phyloP scores from a whole-genome alignment of 2,113 vertebrate genomes.

The Pollimyrus isidori region DNA sequence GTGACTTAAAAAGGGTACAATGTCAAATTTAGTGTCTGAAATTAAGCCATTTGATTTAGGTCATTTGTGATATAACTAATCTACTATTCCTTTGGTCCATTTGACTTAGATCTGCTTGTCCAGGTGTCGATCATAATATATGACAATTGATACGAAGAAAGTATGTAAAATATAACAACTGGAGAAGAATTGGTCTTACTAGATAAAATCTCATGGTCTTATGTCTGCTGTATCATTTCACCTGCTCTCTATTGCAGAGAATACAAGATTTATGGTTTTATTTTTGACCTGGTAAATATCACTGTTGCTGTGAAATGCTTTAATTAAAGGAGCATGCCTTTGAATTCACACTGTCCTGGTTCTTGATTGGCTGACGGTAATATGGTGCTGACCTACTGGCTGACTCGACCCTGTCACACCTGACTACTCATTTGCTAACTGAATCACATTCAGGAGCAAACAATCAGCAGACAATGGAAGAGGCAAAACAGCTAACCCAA shows the following conservation, averaged over 20 bases:
- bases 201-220: not conserved
- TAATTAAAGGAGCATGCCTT: not conserved
- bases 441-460: not conserved
- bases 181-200: not conserved
- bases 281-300: not conserved
- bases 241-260: not conserved
- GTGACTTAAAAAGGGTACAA: not conserved
- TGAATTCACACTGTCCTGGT: not conserved
- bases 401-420: not conserved
- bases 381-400: too few species aligned
- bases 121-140: not conserved
- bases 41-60: not conserved
- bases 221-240: not conserved
- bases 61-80: not conserved
- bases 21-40: not conserved
- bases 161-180: not conserved
- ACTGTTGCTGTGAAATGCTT: not conserved
- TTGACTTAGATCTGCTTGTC: not conserved
- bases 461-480: not conserved
- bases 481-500: not conserved
- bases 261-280: not conserved
- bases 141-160: not conserved
- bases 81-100: not conserved
- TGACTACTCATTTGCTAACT: not conserved
- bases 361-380: not conserved